Evolutionary conservation across 2,888 invertebrate species (phyloP).

Genomic region (Sthenelais limicola): DNA sequence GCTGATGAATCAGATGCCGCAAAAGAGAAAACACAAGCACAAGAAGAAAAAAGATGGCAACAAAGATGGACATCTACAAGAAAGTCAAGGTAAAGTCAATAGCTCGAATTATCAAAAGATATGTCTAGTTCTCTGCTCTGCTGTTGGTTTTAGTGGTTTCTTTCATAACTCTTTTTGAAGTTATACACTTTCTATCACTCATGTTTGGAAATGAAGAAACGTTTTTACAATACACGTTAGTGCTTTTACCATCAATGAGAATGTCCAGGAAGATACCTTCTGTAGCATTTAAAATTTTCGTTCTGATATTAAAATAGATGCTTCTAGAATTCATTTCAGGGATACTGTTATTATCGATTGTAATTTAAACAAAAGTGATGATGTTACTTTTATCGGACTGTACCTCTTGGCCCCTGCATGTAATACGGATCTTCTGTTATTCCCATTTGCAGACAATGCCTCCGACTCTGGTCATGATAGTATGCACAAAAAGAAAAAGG

Average conservation of each 20-base stretch:
- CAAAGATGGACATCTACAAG: constrained; percentile 61
- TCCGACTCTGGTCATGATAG: constrained; percentile 53
- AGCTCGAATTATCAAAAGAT: not conserved
- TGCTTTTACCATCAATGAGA: not conserved
- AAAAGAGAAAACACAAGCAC: constrained; percentile 94
- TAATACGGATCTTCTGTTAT: too few relatives aligned
- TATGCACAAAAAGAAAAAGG: constrained; percentile 57
- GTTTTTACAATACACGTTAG: not conserved
- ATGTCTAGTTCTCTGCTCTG: not conserved
- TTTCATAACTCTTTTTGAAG: not conserved
- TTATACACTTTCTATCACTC: not conserved
- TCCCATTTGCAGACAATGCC: constrained; percentile 49
- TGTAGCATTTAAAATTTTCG: not conserved
- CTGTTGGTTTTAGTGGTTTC: not conserved
- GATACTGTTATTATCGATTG: not conserved
- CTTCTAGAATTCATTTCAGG: not conserved
- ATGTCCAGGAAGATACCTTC: not conserved
- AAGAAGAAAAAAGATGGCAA: constrained; percentile 80
- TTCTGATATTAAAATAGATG: not conserved
- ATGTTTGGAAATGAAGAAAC: not conserved
- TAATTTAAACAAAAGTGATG: constrained; percentile 2
- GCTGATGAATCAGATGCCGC: constrained; percentile 91
- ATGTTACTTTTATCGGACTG: too few relatives aligned
- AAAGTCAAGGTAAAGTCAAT: constrained; percentile 59
- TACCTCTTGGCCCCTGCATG: too few relatives aligned